A percentile compares a stretch with the other conserved stretches of the same genome.
Conservation (phyloP, 2,113 vertebrate genomes). For the Notothenia rossii region DNA sequence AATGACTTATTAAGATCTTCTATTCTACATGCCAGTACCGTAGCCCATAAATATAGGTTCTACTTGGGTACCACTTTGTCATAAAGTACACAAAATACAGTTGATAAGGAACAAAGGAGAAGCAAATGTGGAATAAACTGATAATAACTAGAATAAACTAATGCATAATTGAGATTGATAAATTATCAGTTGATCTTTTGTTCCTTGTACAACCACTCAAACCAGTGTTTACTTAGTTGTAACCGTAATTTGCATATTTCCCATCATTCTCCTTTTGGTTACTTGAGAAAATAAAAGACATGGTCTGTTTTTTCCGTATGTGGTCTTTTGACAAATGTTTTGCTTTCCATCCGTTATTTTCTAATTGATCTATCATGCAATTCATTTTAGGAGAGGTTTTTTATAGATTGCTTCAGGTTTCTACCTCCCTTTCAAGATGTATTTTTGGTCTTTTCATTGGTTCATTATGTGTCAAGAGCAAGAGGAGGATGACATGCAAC, state of each 20-base stretch:
- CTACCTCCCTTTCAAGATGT: background rate
- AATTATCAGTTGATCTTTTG: background rate
- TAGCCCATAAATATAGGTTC: background rate
- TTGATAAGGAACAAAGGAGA: background rate
- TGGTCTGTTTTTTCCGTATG: background rate
- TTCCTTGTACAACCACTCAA: too few relatives aligned
- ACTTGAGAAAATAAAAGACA: background rate
- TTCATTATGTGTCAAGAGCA: background rate
- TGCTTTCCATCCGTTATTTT: too few relatives aligned
- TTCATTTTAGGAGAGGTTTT: background rate
- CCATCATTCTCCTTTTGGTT: background rate
- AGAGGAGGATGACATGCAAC: background rate
- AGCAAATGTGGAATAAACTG: background rate
- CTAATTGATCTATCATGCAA: background rate
- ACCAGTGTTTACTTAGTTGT: too few relatives aligned
- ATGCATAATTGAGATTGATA: background rate
- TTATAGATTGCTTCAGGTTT: background rate
- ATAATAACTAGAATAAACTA: too few relatives aligned
- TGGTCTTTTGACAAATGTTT: background rate
- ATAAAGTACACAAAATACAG: background rate
- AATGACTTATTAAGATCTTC: background rate
- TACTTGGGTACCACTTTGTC: background rate
- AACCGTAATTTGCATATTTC: background rate
- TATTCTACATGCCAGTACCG: background rate
- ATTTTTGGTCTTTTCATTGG: background rate